phyloP scores from a whole-genome alignment of 2,888 invertebrate species.

The Nemotelus pantherinus region DNA sequence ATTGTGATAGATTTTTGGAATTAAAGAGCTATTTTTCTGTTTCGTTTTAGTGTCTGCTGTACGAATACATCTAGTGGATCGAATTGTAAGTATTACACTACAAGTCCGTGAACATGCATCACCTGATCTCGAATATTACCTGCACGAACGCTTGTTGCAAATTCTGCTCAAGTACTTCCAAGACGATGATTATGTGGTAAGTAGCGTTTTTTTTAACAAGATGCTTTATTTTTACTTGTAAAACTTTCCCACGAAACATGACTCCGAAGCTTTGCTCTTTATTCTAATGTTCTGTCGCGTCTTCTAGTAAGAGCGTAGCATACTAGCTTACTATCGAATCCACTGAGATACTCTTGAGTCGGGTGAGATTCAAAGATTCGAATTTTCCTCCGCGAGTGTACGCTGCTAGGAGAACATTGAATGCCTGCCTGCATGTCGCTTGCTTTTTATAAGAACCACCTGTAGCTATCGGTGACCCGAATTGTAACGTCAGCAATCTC shows the following conservation, averaged over 20 bases:
- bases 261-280: too few species aligned
- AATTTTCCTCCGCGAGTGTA: too few species aligned
- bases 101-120: slow-evolving; percentile 46
- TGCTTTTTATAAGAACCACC: slow-evolving; percentile 1
- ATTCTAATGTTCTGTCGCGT: too few species aligned
- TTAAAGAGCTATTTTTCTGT: background rate
- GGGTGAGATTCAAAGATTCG: too few species aligned
- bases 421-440: background rate
- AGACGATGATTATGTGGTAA: slow-evolving; percentile 45
- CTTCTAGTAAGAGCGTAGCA: too few species aligned
- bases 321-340: too few species aligned
- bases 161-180: slow-evolving; percentile 47
- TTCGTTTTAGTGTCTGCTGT: slow-evolving; percentile 42
- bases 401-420: background rate
- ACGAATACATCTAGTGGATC: slow-evolving; percentile 44
- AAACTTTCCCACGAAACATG: too few species aligned
- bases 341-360: too few species aligned
- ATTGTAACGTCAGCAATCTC: slow-evolving; percentile 1
- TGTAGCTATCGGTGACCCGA: slow-evolving; percentile 30
- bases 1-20: too few species aligned
- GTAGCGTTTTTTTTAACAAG: background rate
- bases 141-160: slow-evolving; percentile 49
- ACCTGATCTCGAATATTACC: slow-evolving; percentile 47
- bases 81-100: slow-evolving; percentile 44
- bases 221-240: background rate